These are phyloP conservation scores for Brienomyrus longianalis DNA, from an alignment of 2,113 vertebrate species.

Conservation along the genomic window DNA sequence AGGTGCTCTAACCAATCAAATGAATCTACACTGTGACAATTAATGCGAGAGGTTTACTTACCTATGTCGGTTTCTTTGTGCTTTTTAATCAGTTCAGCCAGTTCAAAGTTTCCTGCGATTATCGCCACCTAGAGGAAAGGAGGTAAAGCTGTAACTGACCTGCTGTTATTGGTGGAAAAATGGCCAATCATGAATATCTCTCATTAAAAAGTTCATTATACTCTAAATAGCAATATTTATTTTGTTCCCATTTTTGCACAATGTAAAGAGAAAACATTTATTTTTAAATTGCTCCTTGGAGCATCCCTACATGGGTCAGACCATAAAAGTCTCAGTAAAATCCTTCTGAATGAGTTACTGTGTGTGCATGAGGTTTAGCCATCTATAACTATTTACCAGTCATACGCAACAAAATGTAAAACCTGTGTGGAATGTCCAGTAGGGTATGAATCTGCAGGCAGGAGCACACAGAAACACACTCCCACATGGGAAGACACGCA, in stretches of 20 bases:
- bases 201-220: background rate
- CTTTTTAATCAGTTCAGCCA: slow-evolving; percentile 91
- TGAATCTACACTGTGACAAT: background rate
- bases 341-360: background rate
- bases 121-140: slow-evolving; percentile 80
- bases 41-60: slow-evolving; percentile 51
- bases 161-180: background rate
- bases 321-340: background rate
- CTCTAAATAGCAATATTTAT: background rate
- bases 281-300: background rate
- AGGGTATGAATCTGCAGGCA: background rate
- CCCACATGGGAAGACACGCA: slow-evolving; percentile 12
- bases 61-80: slow-evolving; percentile 85
- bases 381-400: background rate
- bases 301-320: background rate
- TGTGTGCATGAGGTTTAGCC: background rate
- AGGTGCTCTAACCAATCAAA: background rate
- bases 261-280: background rate
- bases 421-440: background rate
- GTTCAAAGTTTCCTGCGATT: slow-evolving; percentile 93
- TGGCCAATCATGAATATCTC: background rate
- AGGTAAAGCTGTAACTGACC: background rate
- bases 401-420: background rate
- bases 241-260: background rate
- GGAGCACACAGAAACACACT: background rate